Evolutionary conservation across 2,113 vertebrate genomes (phyloP), one percentile per base, ranked within the genome.

Genomic region (Semnopithecus entellus): DNA sequence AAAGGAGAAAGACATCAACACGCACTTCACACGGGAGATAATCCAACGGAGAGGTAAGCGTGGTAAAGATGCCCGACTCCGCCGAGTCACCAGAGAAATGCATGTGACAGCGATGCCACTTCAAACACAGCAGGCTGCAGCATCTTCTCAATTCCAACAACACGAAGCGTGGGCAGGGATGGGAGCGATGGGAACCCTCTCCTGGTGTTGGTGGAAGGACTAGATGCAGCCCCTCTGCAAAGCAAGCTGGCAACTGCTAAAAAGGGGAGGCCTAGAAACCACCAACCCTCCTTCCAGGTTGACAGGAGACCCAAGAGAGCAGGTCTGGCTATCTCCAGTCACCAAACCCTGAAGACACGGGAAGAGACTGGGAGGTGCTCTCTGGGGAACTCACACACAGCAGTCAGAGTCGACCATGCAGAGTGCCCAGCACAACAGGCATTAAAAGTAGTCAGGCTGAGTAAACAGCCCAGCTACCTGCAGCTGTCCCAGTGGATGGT

Each of bases 401-500:
- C 52, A 27, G 40, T 25, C 66, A 43, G 7, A n/a, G 35, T 68
- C 23, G 1, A 43, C 76, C 32, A 18, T 1, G 48, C 22, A 5
- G 72, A 25, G 40, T 40, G 38, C 73, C 59, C 40, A 66, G 30
- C 27, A 66, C 61, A 32, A 16, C 40, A 16, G 22, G 38, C 32
- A 16, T 17, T 68, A 17, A 17, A 14, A 13, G 22, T 7, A 8
- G 48, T 18, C 66, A 35, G 32, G 32, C 12, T 25, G 14, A 40
- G 57, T 52, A 23, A 50, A 6, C 32, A 2, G 32, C 32, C 16
- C 16, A 4, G 38, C 32, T 11, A 7, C n/a, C 84, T 10, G 17
- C 35, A 32, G 17, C 12, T 3, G 16, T 9, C 2, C 8, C 32
- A 12, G 30, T 8, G 22, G 9, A 9, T 2, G 3, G 1, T 2